phyloP scores from a whole-genome alignment of 92 coral and sea anemone species.

The Actinostola sp. region DNA sequence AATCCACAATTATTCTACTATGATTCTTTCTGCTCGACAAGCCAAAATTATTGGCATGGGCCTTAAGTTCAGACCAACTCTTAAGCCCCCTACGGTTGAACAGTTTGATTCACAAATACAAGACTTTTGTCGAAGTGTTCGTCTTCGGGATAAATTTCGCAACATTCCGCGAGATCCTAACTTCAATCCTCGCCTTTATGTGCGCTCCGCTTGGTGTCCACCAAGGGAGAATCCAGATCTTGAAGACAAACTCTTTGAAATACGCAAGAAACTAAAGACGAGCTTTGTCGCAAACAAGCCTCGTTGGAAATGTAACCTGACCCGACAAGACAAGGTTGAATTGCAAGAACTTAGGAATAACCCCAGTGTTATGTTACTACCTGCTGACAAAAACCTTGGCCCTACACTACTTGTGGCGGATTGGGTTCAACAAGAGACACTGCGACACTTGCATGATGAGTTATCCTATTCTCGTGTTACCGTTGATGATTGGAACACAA shows the following conservation, averaged over 20 bases:
- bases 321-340: constrained; percentile 28
- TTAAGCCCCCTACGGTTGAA: constrained; percentile 47
- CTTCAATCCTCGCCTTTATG: constrained; percentile 38
- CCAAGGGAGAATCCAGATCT: constrained; percentile 41
- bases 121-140: constrained; percentile 49
- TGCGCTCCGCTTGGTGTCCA: constrained; percentile 28
- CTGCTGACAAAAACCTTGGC: constrained; percentile 39
- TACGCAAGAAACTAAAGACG: constrained; percentile 32
- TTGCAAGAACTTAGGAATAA: constrained; percentile 8
- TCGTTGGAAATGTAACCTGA: constrained; percentile 34
- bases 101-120: constrained; percentile 53
- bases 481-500: too few species aligned
- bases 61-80: constrained; percentile 57
- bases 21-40: constrained; percentile 32
- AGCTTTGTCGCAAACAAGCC: constrained; percentile 28
- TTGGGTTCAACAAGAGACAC: constrained; percentile 26
- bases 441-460: constrained; percentile 39
- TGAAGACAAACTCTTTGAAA: constrained; percentile 47
- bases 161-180: constrained; percentile 29
- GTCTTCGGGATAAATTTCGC: constrained; percentile 25
- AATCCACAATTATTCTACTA: constrained; percentile 37
- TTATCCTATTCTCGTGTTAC: constrained; percentile 35
- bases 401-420: constrained; percentile 24
- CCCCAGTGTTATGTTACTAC: constrained; percentile 15
- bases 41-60: constrained; percentile 49